phyloP scores from a whole-genome alignment of 2,113 vertebrate genomes.

The Chaetorhynchus papuensis region DNA sequence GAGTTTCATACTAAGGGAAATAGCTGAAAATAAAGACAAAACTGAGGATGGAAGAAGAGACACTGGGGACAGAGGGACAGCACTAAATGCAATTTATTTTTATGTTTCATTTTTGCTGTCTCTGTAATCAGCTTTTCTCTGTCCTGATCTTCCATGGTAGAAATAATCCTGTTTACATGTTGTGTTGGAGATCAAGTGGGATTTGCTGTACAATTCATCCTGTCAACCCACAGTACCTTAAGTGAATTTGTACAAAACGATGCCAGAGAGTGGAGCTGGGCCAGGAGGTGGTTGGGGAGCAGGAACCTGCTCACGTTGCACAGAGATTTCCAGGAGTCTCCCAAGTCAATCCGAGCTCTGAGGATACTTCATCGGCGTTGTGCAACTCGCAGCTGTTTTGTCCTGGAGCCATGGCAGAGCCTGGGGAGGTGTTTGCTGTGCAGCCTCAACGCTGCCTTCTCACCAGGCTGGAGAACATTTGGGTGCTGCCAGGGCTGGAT shows the following conservation, averaged over 20 bases:
- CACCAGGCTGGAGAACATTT: neutral
- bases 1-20: neutral
- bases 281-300: neutral
- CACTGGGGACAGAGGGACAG: neutral
- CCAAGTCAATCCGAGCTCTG: neutral
- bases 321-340: neutral
- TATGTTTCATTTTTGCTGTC: neutral
- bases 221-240: neutral
- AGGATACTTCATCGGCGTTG: neutral
- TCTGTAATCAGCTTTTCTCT: neutral
- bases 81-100: neutral
- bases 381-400: neutral
- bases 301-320: neutral
- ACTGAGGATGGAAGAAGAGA: neutral
- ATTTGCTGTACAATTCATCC: neutral
- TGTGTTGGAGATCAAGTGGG: neutral
- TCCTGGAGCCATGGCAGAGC: neutral
- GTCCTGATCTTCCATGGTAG: neutral
- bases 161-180: neutral
- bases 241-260: neutral
- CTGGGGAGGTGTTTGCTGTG: neutral
- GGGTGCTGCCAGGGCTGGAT: neutral
- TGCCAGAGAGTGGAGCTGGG: neutral
- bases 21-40: neutral
- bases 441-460: neutral